Percentiles rank a stretch among this genome's conserved stretches.
Conservation (phyloP, 2,888 invertebrate species). For the Isoperla grammatica region DNA sequence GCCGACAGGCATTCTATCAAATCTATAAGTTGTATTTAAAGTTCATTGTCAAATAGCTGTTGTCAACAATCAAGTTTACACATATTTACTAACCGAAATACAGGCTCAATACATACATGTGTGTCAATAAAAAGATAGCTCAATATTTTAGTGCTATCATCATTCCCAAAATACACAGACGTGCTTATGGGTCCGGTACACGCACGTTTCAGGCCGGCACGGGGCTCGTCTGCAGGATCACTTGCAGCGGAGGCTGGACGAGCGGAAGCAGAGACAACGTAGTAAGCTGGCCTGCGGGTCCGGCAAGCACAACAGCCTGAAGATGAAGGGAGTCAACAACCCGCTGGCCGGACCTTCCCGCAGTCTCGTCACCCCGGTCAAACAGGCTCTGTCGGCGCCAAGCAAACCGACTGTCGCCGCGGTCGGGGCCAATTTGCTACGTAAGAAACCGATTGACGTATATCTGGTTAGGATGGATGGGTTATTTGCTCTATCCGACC, state of each 20-base stretch:
- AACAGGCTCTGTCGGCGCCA: slow-evolving; percentile 16
- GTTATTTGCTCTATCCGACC: no score
- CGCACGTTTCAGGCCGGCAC: slow-evolving; percentile 46
- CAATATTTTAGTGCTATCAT: no score
- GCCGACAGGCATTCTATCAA: no score
- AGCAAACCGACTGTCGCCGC: slow-evolving; percentile 10
- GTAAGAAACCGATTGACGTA: slow-evolving; percentile 16
- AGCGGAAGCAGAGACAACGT: slow-evolving; percentile 48
- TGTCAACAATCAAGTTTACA: no score
- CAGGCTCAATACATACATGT: no score
- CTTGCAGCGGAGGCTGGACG: slow-evolving; percentile 52
- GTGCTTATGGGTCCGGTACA: no score
- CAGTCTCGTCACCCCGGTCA: slow-evolving; percentile 12
- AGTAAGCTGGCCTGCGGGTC: slow-evolving; percentile 38
- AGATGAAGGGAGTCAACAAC: slow-evolving; percentile 29
- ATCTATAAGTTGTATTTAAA: no score
- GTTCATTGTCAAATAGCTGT: no score
- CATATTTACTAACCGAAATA: no score
- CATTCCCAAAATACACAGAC: no score
- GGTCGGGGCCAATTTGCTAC: slow-evolving; percentile 13
- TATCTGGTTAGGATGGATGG: no score
- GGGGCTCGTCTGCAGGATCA: slow-evolving; percentile 55
- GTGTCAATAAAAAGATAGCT: no score
- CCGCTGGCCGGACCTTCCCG: slow-evolving; percentile 25
- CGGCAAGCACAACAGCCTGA: slow-evolving; percentile 30